Percentiles rank a stretch among this genome's conserved stretches.
These are phyloP conservation scores for Takifugu bimaculatus DNA, from an alignment of 2,113 vertebrate species.

Conservation along the genomic window DNA sequence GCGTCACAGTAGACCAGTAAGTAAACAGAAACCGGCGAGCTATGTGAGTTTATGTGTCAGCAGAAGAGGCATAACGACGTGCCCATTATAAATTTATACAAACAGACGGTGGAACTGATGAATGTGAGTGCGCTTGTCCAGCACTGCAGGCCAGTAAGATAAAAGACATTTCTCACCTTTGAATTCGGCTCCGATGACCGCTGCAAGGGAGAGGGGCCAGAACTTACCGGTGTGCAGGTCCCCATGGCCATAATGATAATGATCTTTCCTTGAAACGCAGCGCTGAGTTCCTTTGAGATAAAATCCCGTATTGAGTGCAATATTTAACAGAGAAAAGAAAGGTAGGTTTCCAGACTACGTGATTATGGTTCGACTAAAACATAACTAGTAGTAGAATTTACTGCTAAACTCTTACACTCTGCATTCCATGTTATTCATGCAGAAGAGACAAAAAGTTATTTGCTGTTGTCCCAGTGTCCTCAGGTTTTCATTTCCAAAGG, in stretches of 20 bases:
- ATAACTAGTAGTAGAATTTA: too few species aligned
- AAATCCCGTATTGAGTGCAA: slow-evolving; percentile 6
- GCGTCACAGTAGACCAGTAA: background rate
- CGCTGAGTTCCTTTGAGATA: background rate
- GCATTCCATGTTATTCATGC: background rate
- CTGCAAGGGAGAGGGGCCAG: background rate
- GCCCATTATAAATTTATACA: background rate
- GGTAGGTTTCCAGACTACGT: background rate
- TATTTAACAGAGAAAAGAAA: slow-evolving; percentile 20
- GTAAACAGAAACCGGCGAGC: slow-evolving; percentile 8
- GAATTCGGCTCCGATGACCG: background rate
- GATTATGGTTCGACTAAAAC: background rate
- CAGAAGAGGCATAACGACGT: background rate
- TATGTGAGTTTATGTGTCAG: background rate
- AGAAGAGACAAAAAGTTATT: too few species aligned
- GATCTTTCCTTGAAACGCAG: too few species aligned
- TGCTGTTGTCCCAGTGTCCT: background rate
- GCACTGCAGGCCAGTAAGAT: background rate
- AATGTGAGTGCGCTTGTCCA: too few species aligned
- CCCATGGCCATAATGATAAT: background rate
- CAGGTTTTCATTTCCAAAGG: background rate
- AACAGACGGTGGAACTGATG: background rate
- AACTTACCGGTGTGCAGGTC: slow-evolving; percentile 25
- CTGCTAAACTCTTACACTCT: too few species aligned
- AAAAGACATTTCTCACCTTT: background rate